A percentile compares a stretch with the other conserved stretches of the same genome.
phyloP scores from a whole-genome alignment of 2,797 vertebrate genomes.

The Taenioides sp. region DNA sequence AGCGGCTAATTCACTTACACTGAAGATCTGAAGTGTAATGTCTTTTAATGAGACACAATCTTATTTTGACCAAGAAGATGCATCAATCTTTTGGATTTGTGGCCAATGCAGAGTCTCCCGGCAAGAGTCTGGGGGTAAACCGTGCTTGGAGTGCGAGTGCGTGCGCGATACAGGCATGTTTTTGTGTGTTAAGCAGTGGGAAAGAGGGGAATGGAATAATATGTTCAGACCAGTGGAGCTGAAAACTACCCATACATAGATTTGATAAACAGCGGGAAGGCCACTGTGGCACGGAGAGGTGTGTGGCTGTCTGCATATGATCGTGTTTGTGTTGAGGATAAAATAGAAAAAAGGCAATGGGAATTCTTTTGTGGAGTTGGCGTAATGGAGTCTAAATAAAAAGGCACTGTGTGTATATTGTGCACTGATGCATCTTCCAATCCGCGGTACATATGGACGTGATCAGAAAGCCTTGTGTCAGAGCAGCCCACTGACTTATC shows the following conservation, averaged over 20 bases:
- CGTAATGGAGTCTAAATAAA: conserved; percentile 47
- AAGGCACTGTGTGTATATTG: conserved; percentile 38
- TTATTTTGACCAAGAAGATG: conserved; percentile 72
- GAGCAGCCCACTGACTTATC: conserved; percentile 40
- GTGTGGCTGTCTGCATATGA: conserved; percentile 41
- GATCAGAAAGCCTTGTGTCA: conserved; percentile 54
- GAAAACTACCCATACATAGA: conserved; percentile 78
- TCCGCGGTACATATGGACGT: conserved; percentile 36
- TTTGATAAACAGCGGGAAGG: conserved; percentile 75
- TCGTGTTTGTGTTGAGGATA: conserved; percentile 31
- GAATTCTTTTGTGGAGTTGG: conserved; percentile 38
- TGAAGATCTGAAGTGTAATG: conserved; percentile 69
- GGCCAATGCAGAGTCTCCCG: conserved; percentile 59
- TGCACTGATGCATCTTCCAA: conserved; percentile 50
- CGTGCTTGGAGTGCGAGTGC: conserved; percentile 25
- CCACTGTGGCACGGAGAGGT: conserved; percentile 53
- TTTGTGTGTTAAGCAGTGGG: conserved; percentile 70
- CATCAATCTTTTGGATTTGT: conserved; percentile 77
- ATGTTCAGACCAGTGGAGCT: conserved; percentile 77
- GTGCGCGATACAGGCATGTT: conserved; percentile 30
- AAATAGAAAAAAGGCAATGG: conserved; percentile 48
- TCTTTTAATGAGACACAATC: conserved; percentile 75
- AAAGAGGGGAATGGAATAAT: conserved; percentile 77
- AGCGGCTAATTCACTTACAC: conserved; percentile 70
- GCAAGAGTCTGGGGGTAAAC: conserved; percentile 46